phyloP scores from a whole-genome alignment of 2,888 invertebrate genomes.

The Patella ulyssiponensis region DNA sequence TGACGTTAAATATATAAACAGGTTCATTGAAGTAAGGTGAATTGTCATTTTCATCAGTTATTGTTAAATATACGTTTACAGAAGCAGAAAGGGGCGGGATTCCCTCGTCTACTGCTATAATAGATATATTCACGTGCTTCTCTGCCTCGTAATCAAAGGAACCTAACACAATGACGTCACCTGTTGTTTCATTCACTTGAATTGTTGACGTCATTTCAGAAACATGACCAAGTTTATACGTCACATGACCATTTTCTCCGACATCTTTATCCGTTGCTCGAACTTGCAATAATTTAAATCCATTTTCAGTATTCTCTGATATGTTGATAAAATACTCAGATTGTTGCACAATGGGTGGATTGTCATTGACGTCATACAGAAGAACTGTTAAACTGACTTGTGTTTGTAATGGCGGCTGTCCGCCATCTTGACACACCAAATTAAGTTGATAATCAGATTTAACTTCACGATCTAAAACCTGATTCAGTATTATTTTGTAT shows the following conservation, averaged over 20 bases:
- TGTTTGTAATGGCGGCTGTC: conserved; percentile 1
- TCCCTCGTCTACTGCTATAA: background rate
- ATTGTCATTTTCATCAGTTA: conserved; percentile 5
- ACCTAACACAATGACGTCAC: conserved; percentile 5
- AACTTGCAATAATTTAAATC: background rate
- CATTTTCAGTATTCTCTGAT: background rate
- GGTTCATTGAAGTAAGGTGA: conserved; percentile 4
- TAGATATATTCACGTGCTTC: background rate
- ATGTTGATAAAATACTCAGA: background rate
- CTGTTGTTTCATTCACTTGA: background rate
- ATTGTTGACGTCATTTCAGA: background rate
- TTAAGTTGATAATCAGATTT: background rate
- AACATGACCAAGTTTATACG: background rate
- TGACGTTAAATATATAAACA: conserved; percentile 5
- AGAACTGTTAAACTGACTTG: background rate
- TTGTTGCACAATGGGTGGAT: background rate
- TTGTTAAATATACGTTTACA: background rate
- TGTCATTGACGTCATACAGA: background rate
- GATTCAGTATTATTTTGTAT: background rate
- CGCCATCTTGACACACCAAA: background rate
- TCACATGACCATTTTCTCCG: background rate
- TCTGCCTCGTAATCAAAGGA: background rate
- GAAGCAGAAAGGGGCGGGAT: background rate
- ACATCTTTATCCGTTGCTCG: background rate
- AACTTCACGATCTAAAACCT: background rate